Evolutionary conservation across 2,888 invertebrate genomes (phyloP), one percentile per base, ranked within the genome.

Genomic region (Lasioglossum vierecki): DNA sequence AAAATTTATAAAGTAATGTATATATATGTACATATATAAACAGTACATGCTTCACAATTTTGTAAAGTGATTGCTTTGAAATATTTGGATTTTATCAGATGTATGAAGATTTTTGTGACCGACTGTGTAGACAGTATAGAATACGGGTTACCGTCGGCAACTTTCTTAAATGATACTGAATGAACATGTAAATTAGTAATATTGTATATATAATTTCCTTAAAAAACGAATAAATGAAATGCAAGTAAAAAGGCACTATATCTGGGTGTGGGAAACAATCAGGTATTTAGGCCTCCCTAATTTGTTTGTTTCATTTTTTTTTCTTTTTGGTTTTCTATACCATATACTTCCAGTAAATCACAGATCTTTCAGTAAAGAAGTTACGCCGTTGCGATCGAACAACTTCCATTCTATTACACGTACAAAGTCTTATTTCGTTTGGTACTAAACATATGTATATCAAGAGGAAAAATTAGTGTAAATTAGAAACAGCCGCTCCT

Each of bases 171-270:
- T 83, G 73, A 84, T 81, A 86, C 79, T 46, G 80, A 86, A 84
- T 87, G 75, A 83, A 83, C 70, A 76, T 90, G 81, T 88, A 82
- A 84, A 81, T 84, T 76, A 85, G 77, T 79, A 79, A 71, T 86
- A 90, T 74, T 83, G 74, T 88, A 87, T 82, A 84, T 83, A 80
- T 71, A 53, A 41, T 84, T 83, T 75, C 60, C 60, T 84, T 84
- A 60, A 80, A 81, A 84, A 87, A 85, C 82, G 71, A 87, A 88
- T 76, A 90, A 91, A 86, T 87, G 85, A 89, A 89, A 77, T 87
- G 86, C 83, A 90, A 91, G 89, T 91, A 91, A 90, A 90, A 90
- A 90, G 90, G 90, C 90, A 90, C 90, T 90, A 91, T 90, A 83
- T 90, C 82, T 78, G 89, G 88, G 84, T 86, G 82, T 83, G 85